These are phyloP conservation scores for Eublepharis macularius DNA, from an alignment of 2,113 vertebrate genomes.

Conservation along the genomic window DNA sequence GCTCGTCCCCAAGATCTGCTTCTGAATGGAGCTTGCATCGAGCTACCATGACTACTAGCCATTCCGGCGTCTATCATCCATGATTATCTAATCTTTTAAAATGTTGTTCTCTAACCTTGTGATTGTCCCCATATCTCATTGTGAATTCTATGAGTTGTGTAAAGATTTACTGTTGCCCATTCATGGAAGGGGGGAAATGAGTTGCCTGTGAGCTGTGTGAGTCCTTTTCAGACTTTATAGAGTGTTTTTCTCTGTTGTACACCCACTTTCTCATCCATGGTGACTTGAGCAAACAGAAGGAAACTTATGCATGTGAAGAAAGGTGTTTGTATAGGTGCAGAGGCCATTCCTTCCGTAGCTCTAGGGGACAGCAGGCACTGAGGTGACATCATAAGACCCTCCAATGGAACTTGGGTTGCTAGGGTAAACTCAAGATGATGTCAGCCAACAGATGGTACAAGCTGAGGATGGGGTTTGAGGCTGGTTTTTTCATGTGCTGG, in stretches of 20 bases:
- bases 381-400: slow-evolving; percentile 38
- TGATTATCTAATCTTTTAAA: not conserved
- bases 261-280: not conserved
- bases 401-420: slow-evolving; percentile 31
- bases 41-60: no score
- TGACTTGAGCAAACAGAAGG: not conserved
- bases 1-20: no score
- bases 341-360: not conserved
- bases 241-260: not conserved
- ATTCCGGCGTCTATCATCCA: not conserved
- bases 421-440: slow-evolving; percentile 38
- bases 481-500: slow-evolving; percentile 15
- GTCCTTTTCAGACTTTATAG: not conserved
- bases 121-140: not conserved
- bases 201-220: no score
- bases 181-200: not conserved
- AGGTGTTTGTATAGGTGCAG: not conserved
- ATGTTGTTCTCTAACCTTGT: not conserved
- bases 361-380: not conserved
- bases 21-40: no score
- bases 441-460: slow-evolving; percentile 56
- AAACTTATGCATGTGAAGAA: not conserved
- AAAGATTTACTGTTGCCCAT: not conserved
- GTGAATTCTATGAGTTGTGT: not conserved
- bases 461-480: slow-evolving; percentile 14